Percentiles rank a stretch among this genome's conserved stretches.
Conservation (phyloP, 1,140 invertebrate genomes). For the Saxidomus purpurata region DNA sequence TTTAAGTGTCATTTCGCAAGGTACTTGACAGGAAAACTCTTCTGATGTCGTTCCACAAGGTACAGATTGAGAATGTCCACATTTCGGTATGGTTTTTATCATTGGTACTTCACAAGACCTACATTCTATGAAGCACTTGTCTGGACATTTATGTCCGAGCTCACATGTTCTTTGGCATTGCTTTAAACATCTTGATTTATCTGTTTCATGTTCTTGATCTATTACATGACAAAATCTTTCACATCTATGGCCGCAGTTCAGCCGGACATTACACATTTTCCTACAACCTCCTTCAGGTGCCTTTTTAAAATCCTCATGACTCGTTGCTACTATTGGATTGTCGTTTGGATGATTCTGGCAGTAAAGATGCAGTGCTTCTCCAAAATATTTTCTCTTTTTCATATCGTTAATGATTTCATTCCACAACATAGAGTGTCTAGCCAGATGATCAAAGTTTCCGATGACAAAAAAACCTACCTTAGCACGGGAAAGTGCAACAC, state of each 20-base stretch:
- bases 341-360: conserved; percentile 86
- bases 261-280: conserved; percentile 76
- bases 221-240: conserved; percentile 61
- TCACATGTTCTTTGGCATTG: conserved; percentile 74
- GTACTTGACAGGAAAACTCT: conserved; percentile 47
- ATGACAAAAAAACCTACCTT: conserved; percentile 90
- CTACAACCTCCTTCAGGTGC: conserved; percentile 77
- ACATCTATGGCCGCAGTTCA: conserved; percentile 64
- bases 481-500: conserved; percentile 94
- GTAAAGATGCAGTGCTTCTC: conserved; percentile 79
- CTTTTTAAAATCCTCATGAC: background rate
- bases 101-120: conserved; percentile 70
- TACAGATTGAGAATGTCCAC: conserved; percentile 69
- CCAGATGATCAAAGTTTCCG: conserved; percentile 90
- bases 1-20: conserved; percentile 69
- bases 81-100: conserved; percentile 66
- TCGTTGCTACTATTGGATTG: background rate
- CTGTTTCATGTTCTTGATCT: conserved; percentile 76
- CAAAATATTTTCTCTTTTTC: conserved; percentile 64
- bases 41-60: conserved; percentile 65
- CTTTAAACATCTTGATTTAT: conserved; percentile 73
- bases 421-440: conserved; percentile 84
- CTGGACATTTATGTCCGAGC: conserved; percentile 75
- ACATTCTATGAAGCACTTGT: conserved; percentile 77
- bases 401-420: conserved; percentile 78